Evolutionary conservation across 2,888 invertebrate genomes (phyloP).

Genomic region (Dasypolia templi): DNA sequence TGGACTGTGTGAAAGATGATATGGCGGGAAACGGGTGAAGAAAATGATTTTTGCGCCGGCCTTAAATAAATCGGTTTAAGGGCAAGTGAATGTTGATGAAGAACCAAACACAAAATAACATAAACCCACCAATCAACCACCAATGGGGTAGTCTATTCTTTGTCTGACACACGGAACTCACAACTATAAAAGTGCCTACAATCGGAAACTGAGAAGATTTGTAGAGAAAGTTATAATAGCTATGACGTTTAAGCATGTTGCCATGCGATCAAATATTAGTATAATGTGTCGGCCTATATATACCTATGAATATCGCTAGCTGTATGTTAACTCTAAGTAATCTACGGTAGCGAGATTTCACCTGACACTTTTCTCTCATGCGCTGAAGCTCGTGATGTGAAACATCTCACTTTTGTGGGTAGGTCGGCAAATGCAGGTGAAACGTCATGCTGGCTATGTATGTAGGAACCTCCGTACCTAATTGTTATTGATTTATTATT

Average conservation of each 20-base stretch:
- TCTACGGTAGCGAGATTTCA: conserved; percentile 55
- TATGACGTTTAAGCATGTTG: conserved; percentile 23
- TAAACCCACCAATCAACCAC: too few species aligned
- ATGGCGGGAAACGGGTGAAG: too few species aligned
- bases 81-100: too few species aligned
- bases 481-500: neutral
- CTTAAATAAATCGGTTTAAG: too few species aligned
- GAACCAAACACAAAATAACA: too few species aligned
- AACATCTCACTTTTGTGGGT: conserved; percentile 26
- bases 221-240: conserved; percentile 45
- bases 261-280: conserved; percentile 44
- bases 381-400: conserved; percentile 49
- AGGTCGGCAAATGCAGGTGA: neutral
- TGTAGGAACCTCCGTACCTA: too few species aligned
- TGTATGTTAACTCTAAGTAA: conserved; percentile 32
- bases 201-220: conserved; percentile 1
- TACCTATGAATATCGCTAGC: conserved; percentile 5
- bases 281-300: conserved; percentile 31
- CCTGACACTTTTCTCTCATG: conserved; percentile 54
- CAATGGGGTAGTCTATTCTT: too few species aligned
- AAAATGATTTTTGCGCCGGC: too few species aligned
- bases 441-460: neutral
- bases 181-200: neutral
- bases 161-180: too few species aligned
- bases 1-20: too few species aligned